These are phyloP conservation scores for Puma concolor DNA, from an alignment of 2,113 vertebrate genomes.

Conservation along the genomic window DNA sequence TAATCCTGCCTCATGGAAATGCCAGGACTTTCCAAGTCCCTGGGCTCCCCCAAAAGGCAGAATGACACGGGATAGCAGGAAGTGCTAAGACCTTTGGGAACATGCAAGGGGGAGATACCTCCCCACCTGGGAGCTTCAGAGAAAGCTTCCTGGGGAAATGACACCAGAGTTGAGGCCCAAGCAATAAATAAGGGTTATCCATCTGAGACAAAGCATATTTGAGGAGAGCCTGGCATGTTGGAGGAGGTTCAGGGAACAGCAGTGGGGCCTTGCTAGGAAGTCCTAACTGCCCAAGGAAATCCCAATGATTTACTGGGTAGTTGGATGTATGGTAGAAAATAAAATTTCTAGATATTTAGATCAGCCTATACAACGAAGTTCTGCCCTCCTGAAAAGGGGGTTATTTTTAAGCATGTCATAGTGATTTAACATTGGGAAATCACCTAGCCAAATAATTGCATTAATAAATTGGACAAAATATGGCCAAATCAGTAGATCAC, in stretches of 20 bases:
- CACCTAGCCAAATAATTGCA: not conserved
- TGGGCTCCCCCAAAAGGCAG: not conserved
- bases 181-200: not conserved
- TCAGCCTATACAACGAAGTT: not conserved
- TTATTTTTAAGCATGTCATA: not conserved
- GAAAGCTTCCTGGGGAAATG: not conserved
- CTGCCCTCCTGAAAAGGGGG: not conserved
- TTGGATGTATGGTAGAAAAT: not conserved
- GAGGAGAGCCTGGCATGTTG: not conserved
- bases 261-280: not conserved
- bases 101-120: no score
- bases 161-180: not conserved
- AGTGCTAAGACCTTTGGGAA: not conserved
- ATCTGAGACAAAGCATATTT: not conserved
- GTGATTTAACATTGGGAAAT: not conserved
- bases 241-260: not conserved
- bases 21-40: not conserved
- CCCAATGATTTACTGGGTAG: not conserved
- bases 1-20: no score
- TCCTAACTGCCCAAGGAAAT: not conserved
- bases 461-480: not conserved
- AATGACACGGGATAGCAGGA: not conserved
- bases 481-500: not conserved
- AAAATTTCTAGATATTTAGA: not conserved
- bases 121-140: not conserved